Evolutionary conservation across 2,797 vertebrate species (phyloP).

Genomic region (Crypturellus tataupa): DNA sequence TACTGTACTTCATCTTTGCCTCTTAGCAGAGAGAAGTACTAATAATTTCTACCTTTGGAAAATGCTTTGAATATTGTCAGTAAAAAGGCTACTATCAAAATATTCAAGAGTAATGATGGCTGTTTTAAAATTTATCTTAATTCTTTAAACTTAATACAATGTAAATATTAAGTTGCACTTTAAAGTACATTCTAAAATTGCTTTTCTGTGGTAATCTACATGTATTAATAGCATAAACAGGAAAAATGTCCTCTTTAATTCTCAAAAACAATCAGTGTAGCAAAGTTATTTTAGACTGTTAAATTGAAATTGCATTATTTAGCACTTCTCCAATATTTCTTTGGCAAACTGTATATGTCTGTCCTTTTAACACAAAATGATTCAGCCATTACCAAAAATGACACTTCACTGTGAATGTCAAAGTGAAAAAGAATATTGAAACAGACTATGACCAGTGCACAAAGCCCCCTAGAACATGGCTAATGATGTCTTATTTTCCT

Average conservation of each 20-base stretch:
- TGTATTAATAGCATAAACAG: slow-evolving; percentile 35
- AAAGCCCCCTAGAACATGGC: slow-evolving; percentile 40
- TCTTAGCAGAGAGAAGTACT: not conserved
- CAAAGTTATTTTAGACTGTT: slow-evolving; percentile 45
- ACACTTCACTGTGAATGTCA: slow-evolving; percentile 69
- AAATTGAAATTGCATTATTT: slow-evolving; percentile 58
- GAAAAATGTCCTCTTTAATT: slow-evolving; percentile 36
- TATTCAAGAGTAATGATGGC: slow-evolving; percentile 4
- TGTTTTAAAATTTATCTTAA: slow-evolving; percentile 17
- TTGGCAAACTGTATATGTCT: slow-evolving; percentile 48
- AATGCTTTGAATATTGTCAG: slow-evolving; percentile 36
- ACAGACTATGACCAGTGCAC: slow-evolving; percentile 52
- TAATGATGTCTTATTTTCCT: slow-evolving; percentile 77
- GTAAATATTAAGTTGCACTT: not conserved
- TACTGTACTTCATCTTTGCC: not conserved
- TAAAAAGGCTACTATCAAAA: slow-evolving; percentile 34
- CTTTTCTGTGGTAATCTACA: slow-evolving; percentile 42
- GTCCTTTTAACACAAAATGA: slow-evolving; percentile 58
- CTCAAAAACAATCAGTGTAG: slow-evolving; percentile 8
- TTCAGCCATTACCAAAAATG: slow-evolving; percentile 70
- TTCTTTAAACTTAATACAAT: slow-evolving; percentile 16
- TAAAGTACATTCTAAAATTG: slow-evolving; percentile 38
- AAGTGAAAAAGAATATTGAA: slow-evolving; percentile 66
- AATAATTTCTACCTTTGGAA: slow-evolving; percentile 27
- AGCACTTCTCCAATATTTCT: slow-evolving; percentile 41